Evolutionary conservation across 2,797 vertebrate species (phyloP).

Genomic region (Danio kyathit): DNA sequence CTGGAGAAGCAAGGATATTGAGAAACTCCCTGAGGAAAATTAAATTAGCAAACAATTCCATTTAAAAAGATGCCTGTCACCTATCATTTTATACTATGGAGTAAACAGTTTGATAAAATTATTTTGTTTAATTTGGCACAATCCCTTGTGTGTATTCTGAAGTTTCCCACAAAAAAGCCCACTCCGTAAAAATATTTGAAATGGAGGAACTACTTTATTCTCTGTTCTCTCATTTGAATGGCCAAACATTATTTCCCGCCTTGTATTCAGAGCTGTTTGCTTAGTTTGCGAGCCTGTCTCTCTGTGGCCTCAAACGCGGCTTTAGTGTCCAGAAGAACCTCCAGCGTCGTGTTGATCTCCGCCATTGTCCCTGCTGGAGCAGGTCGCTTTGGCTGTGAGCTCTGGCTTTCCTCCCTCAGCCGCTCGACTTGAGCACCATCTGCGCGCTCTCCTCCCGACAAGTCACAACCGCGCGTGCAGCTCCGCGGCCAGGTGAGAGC

Average conservation of each 20-base stretch:
- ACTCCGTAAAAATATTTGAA: no score
- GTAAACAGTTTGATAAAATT: no score
- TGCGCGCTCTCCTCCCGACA: slow-evolving; percentile 52
- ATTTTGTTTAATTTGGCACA: no score
- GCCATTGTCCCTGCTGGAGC: slow-evolving; percentile 64
- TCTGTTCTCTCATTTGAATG: neutral
- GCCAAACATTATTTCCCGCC: neutral
- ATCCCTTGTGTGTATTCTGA: no score
- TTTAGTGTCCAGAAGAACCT: slow-evolving; percentile 69
- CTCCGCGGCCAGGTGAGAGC: slow-evolving; percentile 47
- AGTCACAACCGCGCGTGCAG: slow-evolving; percentile 50
- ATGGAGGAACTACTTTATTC: no score
- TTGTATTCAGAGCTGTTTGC: slow-evolving; percentile 66
- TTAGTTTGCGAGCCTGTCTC: slow-evolving; percentile 68
- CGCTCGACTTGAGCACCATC: slow-evolving; percentile 43
- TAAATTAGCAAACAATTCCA: no score
- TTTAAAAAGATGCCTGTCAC: no score
- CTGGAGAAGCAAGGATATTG: no score
- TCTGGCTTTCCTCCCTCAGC: slow-evolving; percentile 51
- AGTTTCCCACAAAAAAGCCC: no score
- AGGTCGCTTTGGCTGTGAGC: slow-evolving; percentile 1
- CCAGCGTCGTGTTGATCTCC: slow-evolving; percentile 61
- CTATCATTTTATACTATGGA: no score
- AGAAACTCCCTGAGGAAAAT: no score
- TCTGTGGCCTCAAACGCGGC: slow-evolving; percentile 67